Evolutionary conservation across 2,888 invertebrate genomes (phyloP), one percentile per base, ranked within the genome.

Genomic region (Cataglyphis cursor): DNA sequence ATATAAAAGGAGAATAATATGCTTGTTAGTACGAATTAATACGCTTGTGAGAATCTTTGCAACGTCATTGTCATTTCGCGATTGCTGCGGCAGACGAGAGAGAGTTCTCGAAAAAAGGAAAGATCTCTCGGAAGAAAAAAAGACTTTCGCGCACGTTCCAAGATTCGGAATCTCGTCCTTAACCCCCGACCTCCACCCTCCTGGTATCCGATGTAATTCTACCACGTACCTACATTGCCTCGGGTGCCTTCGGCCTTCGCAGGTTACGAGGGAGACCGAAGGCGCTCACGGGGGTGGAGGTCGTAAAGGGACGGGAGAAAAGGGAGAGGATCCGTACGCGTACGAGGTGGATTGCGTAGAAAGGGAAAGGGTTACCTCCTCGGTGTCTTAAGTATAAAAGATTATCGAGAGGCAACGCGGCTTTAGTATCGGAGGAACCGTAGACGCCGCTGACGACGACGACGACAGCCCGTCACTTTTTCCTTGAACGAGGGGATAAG

Each of bases 371-470:
- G 88, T 92, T 90, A 86, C 87, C 66, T 51, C 87, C 66, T 51
- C 51, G 75, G 84, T 48, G 48, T 90, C 90, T 93, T 93, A 91
- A 93, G 93, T 92, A 93, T 93, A 93, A 93, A 92, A 93, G 93
- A 94, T 94, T 94, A 94, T 94, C 93, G 87, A 75, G 64, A 84
- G 83, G 81, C 48, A 75, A 83, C 85, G 80, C 75, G 83, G 85
- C 78, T 84, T 75, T 74, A 81, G 85, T 84, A 89, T 80, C 83
- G 83, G 82, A 80, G 72, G 73, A 83, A 82, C 84, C 88, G 85
- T 81, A 89, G 82, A 87, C 85, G 88, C 84, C 72, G 61, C 81
- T 81, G 87, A 73, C 88, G 92, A 91, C 93, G 85, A 85, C 90
- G 85, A 75, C 88, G 92, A 91, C 93, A 93, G 91, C 92, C 92